Base-by-base conservation (phyloP, 2,797 vertebrate species). In the Enteromius trimaculatus region DNA sequence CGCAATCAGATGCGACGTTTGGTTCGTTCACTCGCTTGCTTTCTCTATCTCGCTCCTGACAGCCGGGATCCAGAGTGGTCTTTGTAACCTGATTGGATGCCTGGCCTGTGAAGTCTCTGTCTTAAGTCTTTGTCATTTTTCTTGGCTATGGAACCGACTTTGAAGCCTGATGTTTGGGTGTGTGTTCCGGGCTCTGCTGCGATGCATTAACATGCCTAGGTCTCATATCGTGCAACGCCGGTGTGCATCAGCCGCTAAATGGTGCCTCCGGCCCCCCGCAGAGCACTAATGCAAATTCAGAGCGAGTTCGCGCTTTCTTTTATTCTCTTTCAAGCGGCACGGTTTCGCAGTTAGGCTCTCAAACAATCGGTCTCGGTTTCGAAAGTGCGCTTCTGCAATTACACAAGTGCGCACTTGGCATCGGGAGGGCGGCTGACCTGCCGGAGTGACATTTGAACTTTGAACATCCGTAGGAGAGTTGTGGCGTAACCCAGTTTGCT, bases 401-500 rank as follows among this genome's bases (percentile, higher is more conserved):
- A 78, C 84, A 74, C 44, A 19, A 34, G 75, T 29, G 69, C 11
- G 19, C 34, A 60, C 58, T 74, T 34, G 1, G 19, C 37, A 26
- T 58, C 39, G 53, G 85, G 82, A 84, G 64, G 75, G 37, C 71
- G 37, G 60, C 64, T 86, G 88, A 86, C 88, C 88, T 75, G 58
- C 53, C 37, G 21, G 71, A 76, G 34, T 84, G 82, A 87, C 80
- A 84, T 87, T 72, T 90, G 88, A 91, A 86, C 88, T 75, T 44
- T 88, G 88, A 90, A 85, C 86, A 71, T 49, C 64, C 66, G 75
- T 62, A 17, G 44, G 81, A 85, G 85, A 77, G 72, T 66, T 60
- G 79, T 68, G 44, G 81, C 68, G 60, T 84, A 88, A 87, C 85
- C 82, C 79, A 84, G 81, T 86, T 88, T 78, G 84, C 87, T 89